A percentile compares a stretch with the other conserved stretches of the same genome.
Conservation (phyloP, 2,113 vertebrate species). For the Paramisgurnus dabryanus region DNA sequence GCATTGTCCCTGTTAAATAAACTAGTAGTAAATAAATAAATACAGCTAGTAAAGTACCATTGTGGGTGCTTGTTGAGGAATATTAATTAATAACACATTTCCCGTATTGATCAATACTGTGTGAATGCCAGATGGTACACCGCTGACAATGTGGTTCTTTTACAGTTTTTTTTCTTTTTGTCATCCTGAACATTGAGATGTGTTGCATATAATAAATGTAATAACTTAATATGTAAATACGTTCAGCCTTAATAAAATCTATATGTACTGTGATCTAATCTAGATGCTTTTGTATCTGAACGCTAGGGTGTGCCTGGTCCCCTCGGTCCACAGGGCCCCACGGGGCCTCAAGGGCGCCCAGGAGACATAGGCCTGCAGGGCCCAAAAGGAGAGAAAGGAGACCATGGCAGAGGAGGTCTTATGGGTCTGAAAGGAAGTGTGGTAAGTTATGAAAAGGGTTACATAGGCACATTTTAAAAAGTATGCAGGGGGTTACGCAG, state of each 20-base stretch:
- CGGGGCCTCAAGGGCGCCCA: slow-evolving; percentile 80
- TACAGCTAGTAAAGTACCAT: no score
- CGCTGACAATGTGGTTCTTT: no score
- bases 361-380: slow-evolving; percentile 86
- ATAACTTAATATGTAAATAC: background rate
- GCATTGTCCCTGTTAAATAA: no score
- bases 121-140: no score
- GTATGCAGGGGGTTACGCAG: background rate
- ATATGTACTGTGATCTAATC: background rate
- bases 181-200: no score
- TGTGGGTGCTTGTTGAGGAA: no score
- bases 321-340: slow-evolving; percentile 81
- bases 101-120: no score
- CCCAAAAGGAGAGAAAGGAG: slow-evolving; percentile 88
- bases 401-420: slow-evolving; percentile 77
- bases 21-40: no score
- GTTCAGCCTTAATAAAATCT: background rate
- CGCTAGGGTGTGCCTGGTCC: slow-evolving; percentile 85
- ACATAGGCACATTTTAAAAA: background rate
- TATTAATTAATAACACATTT: no score
- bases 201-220: background rate
- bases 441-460: slow-evolving; percentile 69
- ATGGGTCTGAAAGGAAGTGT: slow-evolving; percentile 85
- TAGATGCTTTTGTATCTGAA: background rate
- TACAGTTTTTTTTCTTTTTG: no score